Evolutionary conservation across 1,140 invertebrate species (phyloP), one percentile per base, ranked within the genome.

Genomic region (Drosophila malerkotliana): DNA sequence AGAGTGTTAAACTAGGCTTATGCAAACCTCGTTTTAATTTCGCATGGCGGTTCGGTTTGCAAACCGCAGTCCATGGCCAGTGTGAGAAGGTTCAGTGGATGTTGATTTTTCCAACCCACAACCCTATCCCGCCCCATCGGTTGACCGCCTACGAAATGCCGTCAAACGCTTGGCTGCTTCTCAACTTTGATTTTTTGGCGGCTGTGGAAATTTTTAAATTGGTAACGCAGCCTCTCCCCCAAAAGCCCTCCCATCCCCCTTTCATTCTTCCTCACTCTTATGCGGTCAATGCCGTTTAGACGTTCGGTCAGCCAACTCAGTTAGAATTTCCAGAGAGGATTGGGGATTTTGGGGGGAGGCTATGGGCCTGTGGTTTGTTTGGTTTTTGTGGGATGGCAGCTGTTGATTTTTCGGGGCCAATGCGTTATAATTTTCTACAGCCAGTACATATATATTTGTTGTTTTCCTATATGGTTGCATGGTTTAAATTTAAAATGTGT

Each of bases 191-290:
- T 72, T 72, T 60, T 72, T 72, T 51, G 66, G 72, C 60, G 81
- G 81, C 81, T 85, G 77, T 75, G 81, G 73, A 79, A 84, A 85
- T 85, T 87, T 85, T 87, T 77, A 87, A 85, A 87, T 85, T 85
- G 77, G 68, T 75, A 80, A 45, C 67, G 48, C 48, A 30, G 24
- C 15, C 41, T 41, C 14, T 41, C n/a, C 39, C 14, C 15, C 8
- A 30, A 6, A 30, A 30, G 8, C 55, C n/a, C 47, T 5, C n/a
- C 4, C 10, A 8, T 6, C 8, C 41, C 2, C 47, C 28, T 21
- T 41, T 32, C 21, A 32, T 47, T 18, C 34, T 7, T n/a, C 28
- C 48, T 28, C 45, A 37, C 77, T 85, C 81, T 77, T 81, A 67
- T 87, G 81, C 82, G 81, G 81, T 87, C 81, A 85, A 75, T 87